A percentile compares a stretch with the other conserved stretches of the same genome.
Evolutionary conservation across 1,140 invertebrate species (phyloP).

Genomic region (Lordiphosa collinella): DNA sequence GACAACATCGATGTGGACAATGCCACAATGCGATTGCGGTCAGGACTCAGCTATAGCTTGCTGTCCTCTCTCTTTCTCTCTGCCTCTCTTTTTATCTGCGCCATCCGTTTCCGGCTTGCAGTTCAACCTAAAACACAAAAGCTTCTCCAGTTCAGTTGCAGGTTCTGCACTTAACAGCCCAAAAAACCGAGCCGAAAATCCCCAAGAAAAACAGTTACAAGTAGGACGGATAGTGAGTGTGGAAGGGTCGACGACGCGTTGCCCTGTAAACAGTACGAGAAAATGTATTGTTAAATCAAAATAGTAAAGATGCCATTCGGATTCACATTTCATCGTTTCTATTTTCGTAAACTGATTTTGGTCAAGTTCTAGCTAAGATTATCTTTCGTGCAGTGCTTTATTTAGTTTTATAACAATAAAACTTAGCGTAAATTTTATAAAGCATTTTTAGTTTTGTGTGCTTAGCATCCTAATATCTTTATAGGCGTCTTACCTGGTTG

Average conservation of each 20-base stretch:
- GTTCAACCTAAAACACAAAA: constrained; percentile 69
- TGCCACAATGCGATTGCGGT: constrained; percentile 75
- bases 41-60: constrained; percentile 34
- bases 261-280: neutral
- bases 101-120: constrained; percentile 60
- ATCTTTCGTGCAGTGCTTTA: too few relatives aligned
- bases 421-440: too few relatives aligned
- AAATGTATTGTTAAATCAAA: neutral
- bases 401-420: too few relatives aligned
- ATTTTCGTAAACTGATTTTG: too few relatives aligned
- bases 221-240: neutral
- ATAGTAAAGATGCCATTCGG: too few relatives aligned
- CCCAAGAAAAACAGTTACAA: constrained; percentile 61
- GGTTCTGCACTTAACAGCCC: constrained; percentile 54
- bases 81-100: neutral
- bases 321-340: too few relatives aligned
- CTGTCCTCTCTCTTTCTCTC: neutral
- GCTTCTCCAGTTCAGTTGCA: constrained; percentile 30
- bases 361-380: too few relatives aligned
- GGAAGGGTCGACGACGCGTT: neutral
- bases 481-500: too few relatives aligned
- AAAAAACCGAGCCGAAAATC: constrained; percentile 55
- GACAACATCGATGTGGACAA: constrained; percentile 71
- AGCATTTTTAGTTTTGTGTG: too few relatives aligned
- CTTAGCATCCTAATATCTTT: too few relatives aligned